Evolutionary conservation across 2,113 vertebrate genomes (phyloP), one percentile per base, ranked within the genome.

Genomic region (Vicugna pacos): DNA sequence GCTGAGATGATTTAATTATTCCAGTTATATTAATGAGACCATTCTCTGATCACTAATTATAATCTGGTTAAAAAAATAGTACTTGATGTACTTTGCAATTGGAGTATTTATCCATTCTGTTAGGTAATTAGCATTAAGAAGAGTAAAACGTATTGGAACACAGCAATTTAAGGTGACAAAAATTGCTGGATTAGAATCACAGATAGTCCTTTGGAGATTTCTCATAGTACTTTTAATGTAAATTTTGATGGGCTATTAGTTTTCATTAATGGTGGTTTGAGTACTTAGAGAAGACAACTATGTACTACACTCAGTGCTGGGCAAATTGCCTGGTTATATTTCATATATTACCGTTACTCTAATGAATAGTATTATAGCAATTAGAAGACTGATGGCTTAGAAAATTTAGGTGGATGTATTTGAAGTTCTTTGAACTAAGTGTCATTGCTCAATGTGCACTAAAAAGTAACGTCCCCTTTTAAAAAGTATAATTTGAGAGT

Each of bases 251-350:
- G 98, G 96, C 96, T 98, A 99, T 99, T 99, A 99, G 97, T 98
- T 99, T 98, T 98, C 97, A 99, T 99, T 99, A 99, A 99, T 98
- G 97, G 93, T 97, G 79, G 97, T 96, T 97, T 93, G 96, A 98
- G 98, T 98, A 98, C 98, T 99, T 98, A 98, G 97, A 97, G 95
- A 98, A 98, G 98, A 98, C 98, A 99, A 98, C 98, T 98, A 97
- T 98, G 98, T 93, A 98, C 98, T 98, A 94, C 98, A 98, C 98
- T 98, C 98, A 98, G 97, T 96, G 75, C 93, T 76, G 97, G 98
- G 98, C 98, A 98, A 97, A 98, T 89, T 99, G 99, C 98, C 98
- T 98, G 98, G 97, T 97, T 98, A 96, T 98, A 98, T 97, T 98
- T 98, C 97, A 97, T 98, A 91, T 98, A 98, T 98, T 98, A 98